Base-by-base conservation (phyloP, 2,888 invertebrate genomes). In the Eristalinus aeneus region DNA sequence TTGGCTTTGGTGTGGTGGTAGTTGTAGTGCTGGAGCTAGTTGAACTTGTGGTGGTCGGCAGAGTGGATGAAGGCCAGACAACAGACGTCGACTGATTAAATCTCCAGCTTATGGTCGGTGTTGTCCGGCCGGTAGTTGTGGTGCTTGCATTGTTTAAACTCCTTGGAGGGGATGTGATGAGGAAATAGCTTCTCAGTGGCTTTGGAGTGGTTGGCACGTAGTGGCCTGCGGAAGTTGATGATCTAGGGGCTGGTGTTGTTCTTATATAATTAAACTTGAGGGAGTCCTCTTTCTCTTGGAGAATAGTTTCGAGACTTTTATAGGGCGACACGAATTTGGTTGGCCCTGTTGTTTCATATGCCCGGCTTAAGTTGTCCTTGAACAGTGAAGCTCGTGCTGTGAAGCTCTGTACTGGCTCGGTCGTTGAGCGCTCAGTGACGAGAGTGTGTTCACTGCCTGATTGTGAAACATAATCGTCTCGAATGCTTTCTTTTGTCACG, bases 281-380 rank as follows among this genome's bases (percentile, higher is more conserved):
- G 0, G 90, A 89, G 53, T 92, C 91, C 71, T 91, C 90, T 60
- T 90, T 89, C 74, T 93, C 93, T 69, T 93, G 91, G 86, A 93
- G 90, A 31, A 94, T 90, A 86, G 93, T 94, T 86, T 93, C 93
- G 31, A 94, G 89, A 36, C 94, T 93, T 89, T 93, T 93, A 84
- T 93, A 94, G 0, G 94, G 94, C 0, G 94, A 94, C 9, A 94
- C 92, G 58, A 92, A 90, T 20, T 94, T 93, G 87, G 93, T 92
- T 53, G 90, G 89, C 11, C 90, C 90, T 0, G 92, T 92, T 9
- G 89, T 88, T 16, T 91, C 91, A 64, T 88, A 89, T 2, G 91
- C 91, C 63, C 91, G 91, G 75, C 90, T 92, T 0, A 93, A 85
- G 53, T 89, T 91, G 39, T 93, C 93, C 80, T 92, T 93, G 65